Evolutionary conservation across 1,140 invertebrate genomes (phyloP), one percentile per base, ranked within the genome.

Genomic region (Leptestheria dahalacensis): DNA sequence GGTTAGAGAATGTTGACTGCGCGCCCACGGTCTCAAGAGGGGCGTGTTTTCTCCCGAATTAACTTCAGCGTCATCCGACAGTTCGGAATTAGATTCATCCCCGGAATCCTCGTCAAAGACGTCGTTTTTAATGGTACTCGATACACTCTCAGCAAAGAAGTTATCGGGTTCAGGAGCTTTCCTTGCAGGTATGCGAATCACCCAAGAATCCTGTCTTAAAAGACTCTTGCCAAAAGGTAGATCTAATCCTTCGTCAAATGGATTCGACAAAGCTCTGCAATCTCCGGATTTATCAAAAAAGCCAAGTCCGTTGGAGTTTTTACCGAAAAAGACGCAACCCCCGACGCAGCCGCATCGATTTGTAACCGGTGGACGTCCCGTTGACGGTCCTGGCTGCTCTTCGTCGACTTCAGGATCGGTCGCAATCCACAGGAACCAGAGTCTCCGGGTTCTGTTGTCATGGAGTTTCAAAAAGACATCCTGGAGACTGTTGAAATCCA

Each of bases 401-500:
- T 74, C 54, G 4, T 70, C 74, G 12, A 41, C 51, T 66, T 85
- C 82, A 63, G 75, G 12, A 9, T 48, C 33, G 9, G 26, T 48
- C 21, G 71, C 77, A 1, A 83, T 80, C 93, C 94, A 98, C 1
- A 98, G 72, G 69, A 98, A 97, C 89, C 91, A 95, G 9, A 99
- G 74, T 61, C 91, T 78, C 70, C 90, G 92, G 0, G 83, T 85
- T 62, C 82, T 80, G 33, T 83, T 81, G 73, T 99, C 96, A 68
- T 99, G 93, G 11, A 82, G 77, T 68, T 83, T 85, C 15, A 98
- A 72, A 20, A 55, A 55, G 11, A 28, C n/a, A 15, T 33, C 25
- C 21, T 55, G 53, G 21, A 55, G 53, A 3, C 20, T 28, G 28
- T 20, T 25, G n/a, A 26, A 25, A 18, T 55, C 53, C 15, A 55